A percentile compares a stretch with the other conserved stretches of the same genome.
Evolutionary conservation across 2,888 invertebrate species (phyloP).

Genomic region (Cheilosia vulpina): DNA sequence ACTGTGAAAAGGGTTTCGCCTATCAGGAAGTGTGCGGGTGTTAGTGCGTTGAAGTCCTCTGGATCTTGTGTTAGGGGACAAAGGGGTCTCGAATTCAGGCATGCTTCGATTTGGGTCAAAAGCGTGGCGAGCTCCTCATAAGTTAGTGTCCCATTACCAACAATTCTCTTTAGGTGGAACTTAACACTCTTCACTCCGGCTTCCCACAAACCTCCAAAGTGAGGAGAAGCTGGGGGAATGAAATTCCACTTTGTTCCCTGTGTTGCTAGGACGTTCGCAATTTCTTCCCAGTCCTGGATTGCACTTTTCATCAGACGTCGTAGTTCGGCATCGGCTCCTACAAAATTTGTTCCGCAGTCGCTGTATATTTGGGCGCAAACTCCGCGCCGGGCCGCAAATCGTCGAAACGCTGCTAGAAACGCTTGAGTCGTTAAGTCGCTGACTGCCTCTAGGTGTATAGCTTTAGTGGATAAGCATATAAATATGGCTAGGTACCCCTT

Average conservation of each 20-base stretch:
- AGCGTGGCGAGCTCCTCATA: not conserved
- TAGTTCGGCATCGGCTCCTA: not conserved
- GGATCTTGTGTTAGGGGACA: not conserved
- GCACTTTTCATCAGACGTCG: not conserved
- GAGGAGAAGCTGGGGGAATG: constrained; percentile 2
- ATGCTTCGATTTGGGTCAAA: constrained; percentile 6
- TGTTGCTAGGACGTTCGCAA: not conserved
- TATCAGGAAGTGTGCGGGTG: not conserved
- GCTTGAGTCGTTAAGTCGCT: not conserved
- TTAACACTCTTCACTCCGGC: not conserved
- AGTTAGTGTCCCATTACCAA: not conserved
- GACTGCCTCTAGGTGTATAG: not conserved
- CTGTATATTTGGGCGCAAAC: not conserved
- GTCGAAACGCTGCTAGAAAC: not conserved
- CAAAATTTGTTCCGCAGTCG: not conserved
- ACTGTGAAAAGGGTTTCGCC: no score
- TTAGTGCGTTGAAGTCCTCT: not conserved
- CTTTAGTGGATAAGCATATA: constrained; percentile 75
- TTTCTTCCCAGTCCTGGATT: no score
- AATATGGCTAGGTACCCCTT: constrained; percentile 77
- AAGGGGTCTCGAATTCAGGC: not conserved
- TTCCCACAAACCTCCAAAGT: constrained; percentile 1
- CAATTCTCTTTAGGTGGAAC: constrained; percentile 2
- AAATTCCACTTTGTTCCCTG: constrained; percentile 16
- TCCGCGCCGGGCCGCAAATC: constrained; percentile 3